These are phyloP conservation scores for Macrotrachela quadricornifera DNA, from an alignment of 1,140 invertebrate genomes.

Conservation along the genomic window DNA sequence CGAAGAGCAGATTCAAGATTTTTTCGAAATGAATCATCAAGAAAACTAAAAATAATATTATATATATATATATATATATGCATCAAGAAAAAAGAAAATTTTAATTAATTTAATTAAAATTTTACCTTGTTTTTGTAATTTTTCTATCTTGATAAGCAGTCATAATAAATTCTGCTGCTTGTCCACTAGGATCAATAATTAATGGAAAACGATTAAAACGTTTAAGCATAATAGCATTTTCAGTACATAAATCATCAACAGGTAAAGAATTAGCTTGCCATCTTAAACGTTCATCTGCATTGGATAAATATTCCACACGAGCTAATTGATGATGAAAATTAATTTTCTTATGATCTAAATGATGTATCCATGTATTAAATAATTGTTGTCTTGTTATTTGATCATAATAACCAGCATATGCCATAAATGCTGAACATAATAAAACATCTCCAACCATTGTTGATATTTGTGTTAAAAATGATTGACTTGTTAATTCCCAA, in stretches of 20 bases:
- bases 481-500: conserved; percentile 89
- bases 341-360: conserved; percentile 66
- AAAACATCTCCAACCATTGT: conserved; percentile 93
- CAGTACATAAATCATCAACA: conserved; percentile 87
- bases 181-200: conserved; percentile 79
- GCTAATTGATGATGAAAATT: conserved; percentile 78
- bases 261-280: conserved; percentile 94
- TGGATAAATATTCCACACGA: conserved; percentile 90
- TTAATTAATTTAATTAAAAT: no score
- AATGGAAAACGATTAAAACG: conserved; percentile 94
- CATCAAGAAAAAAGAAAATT: no score
- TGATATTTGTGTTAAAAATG: conserved; percentile 93
- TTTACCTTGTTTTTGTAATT: conserved; percentile 3
- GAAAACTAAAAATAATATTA: no score
- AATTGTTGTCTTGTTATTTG: conserved; percentile 74
- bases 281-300: conserved; percentile 82
- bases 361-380: conserved; percentile 78
- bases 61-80: no score
- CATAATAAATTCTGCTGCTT: conserved; percentile 6
- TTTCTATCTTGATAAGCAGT: conserved; percentile 5
- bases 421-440: conserved; percentile 70
- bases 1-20: conserved; percentile 90
- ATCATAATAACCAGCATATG: conserved; percentile 95
- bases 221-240: conserved; percentile 97
- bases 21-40: conserved; percentile 95